A percentile compares a stretch with the other conserved stretches of the same genome.
Conservation (phyloP, 2,888 invertebrate genomes). For the Drosophila flavopinicola region DNA sequence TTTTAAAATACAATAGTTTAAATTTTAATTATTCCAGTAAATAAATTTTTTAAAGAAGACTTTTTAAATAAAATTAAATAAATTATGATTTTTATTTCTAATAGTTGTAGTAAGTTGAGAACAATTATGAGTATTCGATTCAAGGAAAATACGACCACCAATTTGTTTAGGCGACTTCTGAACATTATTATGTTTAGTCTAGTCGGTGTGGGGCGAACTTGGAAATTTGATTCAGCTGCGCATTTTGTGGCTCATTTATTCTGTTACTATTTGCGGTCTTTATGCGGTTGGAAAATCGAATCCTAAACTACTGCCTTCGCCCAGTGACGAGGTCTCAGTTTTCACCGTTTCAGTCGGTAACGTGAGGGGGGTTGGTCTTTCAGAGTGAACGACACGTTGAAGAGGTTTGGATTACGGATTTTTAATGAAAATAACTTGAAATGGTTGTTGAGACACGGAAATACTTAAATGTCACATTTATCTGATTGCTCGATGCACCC, state of each 20-base stretch:
- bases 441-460: constrained; percentile 12
- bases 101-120: too few species aligned
- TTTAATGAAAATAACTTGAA: constrained; percentile 13
- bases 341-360: constrained; percentile 19
- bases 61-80: too few species aligned
- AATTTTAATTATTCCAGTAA: too few species aligned
- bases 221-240: constrained; percentile 25
- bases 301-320: constrained; percentile 13
- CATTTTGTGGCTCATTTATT: constrained; percentile 14
- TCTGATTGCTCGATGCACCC: constrained; percentile 21
- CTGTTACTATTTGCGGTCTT: constrained; percentile 44
- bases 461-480: constrained; percentile 28
- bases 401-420: constrained; percentile 37
- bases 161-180: constrained; percentile 7
- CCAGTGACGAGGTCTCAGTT: constrained; percentile 26
- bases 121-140: too few species aligned
- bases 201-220: constrained; percentile 13
- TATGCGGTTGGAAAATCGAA: constrained; percentile 39
- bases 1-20: too few species aligned
- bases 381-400: constrained; percentile 16
- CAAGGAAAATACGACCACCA: too few species aligned
- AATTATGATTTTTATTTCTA: too few species aligned
- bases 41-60: too few species aligned
- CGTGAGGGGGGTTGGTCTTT: constrained; percentile 2
- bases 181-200: constrained; percentile 28